A percentile compares a stretch with the other conserved stretches of the same genome.
Evolutionary conservation across 2,113 vertebrate species (phyloP).

Genomic region (Otocyon megalotis): DNA sequence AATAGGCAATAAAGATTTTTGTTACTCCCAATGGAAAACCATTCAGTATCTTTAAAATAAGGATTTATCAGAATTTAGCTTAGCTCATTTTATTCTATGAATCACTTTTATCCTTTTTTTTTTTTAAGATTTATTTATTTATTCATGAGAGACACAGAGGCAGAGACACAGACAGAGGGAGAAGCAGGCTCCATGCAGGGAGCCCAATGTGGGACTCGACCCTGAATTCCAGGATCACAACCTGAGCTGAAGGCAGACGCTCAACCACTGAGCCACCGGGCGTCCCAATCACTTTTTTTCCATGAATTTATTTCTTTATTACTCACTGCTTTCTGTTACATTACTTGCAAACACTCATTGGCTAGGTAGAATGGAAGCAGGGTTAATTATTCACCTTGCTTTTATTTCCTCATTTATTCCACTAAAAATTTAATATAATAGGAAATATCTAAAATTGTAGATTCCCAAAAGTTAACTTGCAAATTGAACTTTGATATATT

Average conservation of each 20-base stretch:
- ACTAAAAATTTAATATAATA: conserved; percentile 29
- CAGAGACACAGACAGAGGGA: no score
- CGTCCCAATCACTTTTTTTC: not conserved
- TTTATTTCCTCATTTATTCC: conserved; percentile 48
- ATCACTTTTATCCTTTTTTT: not conserved
- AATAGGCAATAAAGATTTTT: conserved; percentile 29
- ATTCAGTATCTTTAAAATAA: conserved; percentile 41
- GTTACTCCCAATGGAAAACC: conserved; percentile 22
- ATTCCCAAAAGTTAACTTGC: conserved; percentile 18
- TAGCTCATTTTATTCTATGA: conserved; percentile 55
- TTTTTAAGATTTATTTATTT: no score
- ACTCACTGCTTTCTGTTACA: not conserved
- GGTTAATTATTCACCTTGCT: not conserved
- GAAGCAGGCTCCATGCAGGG: no score
- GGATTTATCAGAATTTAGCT: conserved; percentile 57
- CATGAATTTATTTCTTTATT: conserved; percentile 10
- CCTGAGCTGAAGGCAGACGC: no score
- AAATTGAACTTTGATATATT: conserved; percentile 39
- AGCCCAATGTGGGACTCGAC: no score
- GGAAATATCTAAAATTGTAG: conserved; percentile 41
- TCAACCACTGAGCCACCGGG: no score
- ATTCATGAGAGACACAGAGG: no score
- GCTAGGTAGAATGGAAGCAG: not conserved
- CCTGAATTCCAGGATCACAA: no score
- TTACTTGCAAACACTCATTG: not conserved